Base-by-base conservation (phyloP, 2,797 vertebrate species). In the Balearica regulorum region DNA sequence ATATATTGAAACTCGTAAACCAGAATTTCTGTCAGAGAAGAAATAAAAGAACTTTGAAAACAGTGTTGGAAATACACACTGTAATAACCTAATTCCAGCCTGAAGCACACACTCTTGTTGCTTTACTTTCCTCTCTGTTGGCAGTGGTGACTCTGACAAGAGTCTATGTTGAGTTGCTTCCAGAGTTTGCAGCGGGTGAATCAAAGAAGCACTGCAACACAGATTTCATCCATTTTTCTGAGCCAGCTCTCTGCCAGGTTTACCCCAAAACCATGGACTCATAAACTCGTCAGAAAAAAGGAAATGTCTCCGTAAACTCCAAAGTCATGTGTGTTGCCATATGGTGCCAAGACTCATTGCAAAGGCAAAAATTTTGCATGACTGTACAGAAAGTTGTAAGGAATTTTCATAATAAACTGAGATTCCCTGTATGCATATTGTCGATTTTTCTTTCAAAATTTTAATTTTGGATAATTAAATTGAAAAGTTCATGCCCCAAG, bases 161-260 rank as follows among this genome's bases (percentile, higher is more conserved):
- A 53, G 5, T 24, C 35, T 77, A 17, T 43, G 4, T 1, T 51
- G 41, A 69, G 17, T 31, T 83, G 6, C 5, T 83, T 69, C 25
- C 14, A 49, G 58, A 69, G 17, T 55, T 81, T 4, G 0, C 35
- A 33, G 13, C 0, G 5, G 24, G 10, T 1, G 0, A 11, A 62
- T 46, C 21, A 66, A 57, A 37, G 31, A 65, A 65, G 19, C 2
- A 1, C 10, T 61, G 35, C 16, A 65, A 26, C 20, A 48, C 3
- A 43, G 9, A 60, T 58, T 87, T 75, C 11, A 54, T 71, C 17
- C 2, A 11, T 62, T 88, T 61, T 61, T 53, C 77, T 64, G 10
- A 91, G 35, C 8, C 18, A 70, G 16, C 3, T 55, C 31, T 86
- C 33, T 41, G 9, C 5, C 25, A 65, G 25, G 13, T 69, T 83